A percentile compares a stretch with the other conserved stretches of the same genome.
These are phyloP conservation scores for Erynnis tages DNA, from an alignment of 2,888 invertebrate species.

Conservation along the genomic window DNA sequence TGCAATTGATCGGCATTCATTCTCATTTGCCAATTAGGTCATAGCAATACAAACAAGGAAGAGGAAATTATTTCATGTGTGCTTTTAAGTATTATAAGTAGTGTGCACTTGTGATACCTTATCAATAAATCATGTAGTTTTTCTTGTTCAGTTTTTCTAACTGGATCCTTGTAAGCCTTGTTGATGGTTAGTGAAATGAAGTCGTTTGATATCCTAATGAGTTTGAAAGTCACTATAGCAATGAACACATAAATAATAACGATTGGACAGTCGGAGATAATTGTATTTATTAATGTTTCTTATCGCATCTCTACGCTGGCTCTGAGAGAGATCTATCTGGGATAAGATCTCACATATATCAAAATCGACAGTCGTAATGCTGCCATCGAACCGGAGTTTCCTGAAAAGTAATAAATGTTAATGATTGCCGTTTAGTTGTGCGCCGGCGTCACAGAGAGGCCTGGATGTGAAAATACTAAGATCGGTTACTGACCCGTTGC, in stretches of 20 bases:
- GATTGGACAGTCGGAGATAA: conserved; percentile 27
- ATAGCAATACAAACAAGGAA: conserved; percentile 28
- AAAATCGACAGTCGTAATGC: conserved; percentile 29
- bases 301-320: conserved; percentile 23
- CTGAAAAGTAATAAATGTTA: conserved; percentile 53
- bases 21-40: conserved; percentile 21
- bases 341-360: conserved; percentile 26
- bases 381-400: conserved; percentile 47
- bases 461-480: not conserved
- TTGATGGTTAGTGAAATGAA: conserved; percentile 17
- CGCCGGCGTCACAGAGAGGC: not conserved
- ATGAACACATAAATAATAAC: conserved; percentile 25
- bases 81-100: conserved; percentile 15
- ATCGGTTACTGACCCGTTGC: not conserved
- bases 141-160: conserved; percentile 3
- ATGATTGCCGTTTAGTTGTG: conserved; percentile 25
- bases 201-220: conserved; percentile 18
- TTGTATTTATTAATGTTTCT: conserved; percentile 32
- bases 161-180: not conserved
- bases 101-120: conserved; percentile 19
- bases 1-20: conserved; percentile 6
- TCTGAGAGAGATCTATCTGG: conserved; percentile 21
- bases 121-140: conserved; percentile 17
- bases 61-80: conserved; percentile 21
- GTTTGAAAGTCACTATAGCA: conserved; percentile 8